Conservation (phyloP, 1,140 invertebrate species). For the Ptiloglossa arizonensis region DNA sequence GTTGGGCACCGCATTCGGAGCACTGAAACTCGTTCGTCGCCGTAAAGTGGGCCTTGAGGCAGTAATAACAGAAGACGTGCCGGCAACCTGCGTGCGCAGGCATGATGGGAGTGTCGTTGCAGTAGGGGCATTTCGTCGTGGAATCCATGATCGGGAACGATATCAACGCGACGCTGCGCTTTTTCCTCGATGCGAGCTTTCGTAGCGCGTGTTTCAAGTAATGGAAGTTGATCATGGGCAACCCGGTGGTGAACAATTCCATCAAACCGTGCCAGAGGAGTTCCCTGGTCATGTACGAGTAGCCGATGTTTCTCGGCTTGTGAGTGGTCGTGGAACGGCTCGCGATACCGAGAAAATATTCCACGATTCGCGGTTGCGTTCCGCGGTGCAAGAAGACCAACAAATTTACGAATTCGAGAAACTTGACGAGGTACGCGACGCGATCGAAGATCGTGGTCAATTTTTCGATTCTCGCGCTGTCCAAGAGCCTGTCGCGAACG, state of each 20-base stretch:
- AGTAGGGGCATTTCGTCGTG: conserved; percentile 73
- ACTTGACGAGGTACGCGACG: conserved; percentile 37
- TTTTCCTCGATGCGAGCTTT: conserved; percentile 58
- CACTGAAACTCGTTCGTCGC: conserved; percentile 71
- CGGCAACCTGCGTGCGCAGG: conserved; percentile 77
- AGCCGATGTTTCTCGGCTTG: conserved; percentile 76
- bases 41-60: conserved; percentile 75
- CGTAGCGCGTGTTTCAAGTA: conserved; percentile 68
- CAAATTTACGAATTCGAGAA: conserved; percentile 75
- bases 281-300: conserved; percentile 80
- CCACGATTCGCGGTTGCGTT: conserved; percentile 72
- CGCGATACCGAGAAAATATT: conserved; percentile 71
- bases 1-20: conserved; percentile 63
- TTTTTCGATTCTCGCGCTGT: neutral
- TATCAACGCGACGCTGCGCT: neutral
- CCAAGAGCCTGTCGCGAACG: conserved; percentile 63
- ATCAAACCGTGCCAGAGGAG: conserved; percentile 79
- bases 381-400: conserved; percentile 76
- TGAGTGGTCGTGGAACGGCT: conserved; percentile 67
- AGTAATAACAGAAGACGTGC: conserved; percentile 80
- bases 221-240: conserved; percentile 78
- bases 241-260: conserved; percentile 74
- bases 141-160: conserved; percentile 61
- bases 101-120: conserved; percentile 73
- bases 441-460: conserved; percentile 55